phyloP scores from a whole-genome alignment of 2,113 vertebrate species.

The Rutilus rutilus region DNA sequence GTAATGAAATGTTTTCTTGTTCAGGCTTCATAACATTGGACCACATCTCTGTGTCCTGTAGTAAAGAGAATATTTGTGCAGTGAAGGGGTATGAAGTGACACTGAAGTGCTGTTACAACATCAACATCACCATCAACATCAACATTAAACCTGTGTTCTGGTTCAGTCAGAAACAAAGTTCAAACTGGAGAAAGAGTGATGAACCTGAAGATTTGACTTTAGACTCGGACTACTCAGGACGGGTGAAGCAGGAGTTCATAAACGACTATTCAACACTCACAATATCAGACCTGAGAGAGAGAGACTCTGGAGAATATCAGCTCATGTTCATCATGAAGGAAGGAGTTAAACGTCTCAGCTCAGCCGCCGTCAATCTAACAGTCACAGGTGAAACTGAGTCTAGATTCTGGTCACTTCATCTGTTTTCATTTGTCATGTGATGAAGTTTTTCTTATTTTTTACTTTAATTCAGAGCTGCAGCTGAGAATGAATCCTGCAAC shows the following conservation, averaged over 20 bases:
- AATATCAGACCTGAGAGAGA: constrained; percentile 31
- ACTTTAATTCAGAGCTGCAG: constrained; percentile 31
- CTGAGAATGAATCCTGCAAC: background rate
- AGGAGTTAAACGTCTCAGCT: background rate
- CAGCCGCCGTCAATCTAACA: background rate
- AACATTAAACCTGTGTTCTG: constrained; percentile 27
- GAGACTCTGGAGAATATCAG: constrained; percentile 45
- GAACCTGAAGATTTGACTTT: constrained; percentile 46
- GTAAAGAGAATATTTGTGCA: too few species aligned
- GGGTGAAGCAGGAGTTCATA: background rate
- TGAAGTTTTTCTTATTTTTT: background rate
- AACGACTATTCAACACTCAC: background rate
- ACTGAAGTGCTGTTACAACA: too few species aligned
- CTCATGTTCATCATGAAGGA: constrained; percentile 18
- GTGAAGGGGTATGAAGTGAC: too few species aligned
- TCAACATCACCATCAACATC: too few species aligned
- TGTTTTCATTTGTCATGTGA: background rate
- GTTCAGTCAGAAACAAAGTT: constrained; percentile 36
- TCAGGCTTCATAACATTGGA: too few species aligned
- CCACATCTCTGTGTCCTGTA: too few species aligned
- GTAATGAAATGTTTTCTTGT: too few species aligned
- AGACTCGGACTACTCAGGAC: constrained; percentile 47
- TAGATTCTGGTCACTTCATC: background rate
- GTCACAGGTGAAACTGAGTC: constrained; percentile 22
- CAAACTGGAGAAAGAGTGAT: constrained; percentile 29